Base-by-base conservation (phyloP, 30 jellyfish, hydroid and myxozoan genomes). In the Hydractinia echinata region DNA sequence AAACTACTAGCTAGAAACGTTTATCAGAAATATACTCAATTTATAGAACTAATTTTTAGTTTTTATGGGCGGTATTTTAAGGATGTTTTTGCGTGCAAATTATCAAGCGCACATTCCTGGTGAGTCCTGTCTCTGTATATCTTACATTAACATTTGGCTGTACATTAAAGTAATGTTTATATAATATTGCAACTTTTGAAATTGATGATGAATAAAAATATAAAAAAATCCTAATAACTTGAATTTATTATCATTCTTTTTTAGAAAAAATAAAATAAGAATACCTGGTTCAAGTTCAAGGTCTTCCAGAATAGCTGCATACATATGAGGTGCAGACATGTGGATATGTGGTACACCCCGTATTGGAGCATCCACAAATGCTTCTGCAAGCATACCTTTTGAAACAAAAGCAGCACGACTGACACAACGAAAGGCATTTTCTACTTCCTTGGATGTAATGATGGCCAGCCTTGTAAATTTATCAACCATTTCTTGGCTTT, bases 351-450 rank as follows among this genome's bases (percentile, higher is more conserved):
- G 96, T 52, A 82, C 61, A 10, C 99, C 99, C 55, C 95, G 84
- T 7, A 93, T 69, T 5, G 99, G 99, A 5, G 96, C 89, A 72
- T 93, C 99, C 61, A 56, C 73, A 54, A 93, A 93, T 5, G 96
- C 99, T 51, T 87, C 96, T 4, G 77, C 90, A 20, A 93, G 53
- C 49, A 87, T 61, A 10, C 82, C 95, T 6, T 88, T 89, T 30
- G 99, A 92, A 52, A 93, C 96, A 79, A 93, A 93, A 4, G 99
- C 99, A 82, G 99, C 99, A 19, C 99, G 95, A 55, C 90, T 83
- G 13, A 93, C 99, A 85, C 96, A 87, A 39, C 99, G 90, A 77
- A 93, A 93, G 4, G 99, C 99, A 51, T 78, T 80, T 73, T 93
- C 99, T 7, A 93, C 99, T 30, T 87, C 95, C 56, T 89, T 87